Base-by-base conservation (phyloP, 2,113 vertebrate species). In the Ailurus styani region DNA sequence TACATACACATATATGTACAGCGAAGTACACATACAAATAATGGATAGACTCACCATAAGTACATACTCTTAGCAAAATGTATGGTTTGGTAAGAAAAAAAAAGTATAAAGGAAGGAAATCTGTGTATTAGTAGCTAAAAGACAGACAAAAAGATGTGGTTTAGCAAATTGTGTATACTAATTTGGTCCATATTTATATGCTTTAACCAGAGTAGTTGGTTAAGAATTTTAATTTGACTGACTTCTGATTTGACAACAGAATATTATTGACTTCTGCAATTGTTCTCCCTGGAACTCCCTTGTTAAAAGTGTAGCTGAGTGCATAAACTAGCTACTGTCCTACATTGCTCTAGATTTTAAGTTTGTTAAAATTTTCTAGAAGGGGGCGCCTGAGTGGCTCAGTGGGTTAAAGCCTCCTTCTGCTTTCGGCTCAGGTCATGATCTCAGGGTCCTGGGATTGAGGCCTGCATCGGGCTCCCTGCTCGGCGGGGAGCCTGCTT, bases 301-400 rank as follows among this genome's bases (percentile, higher is more conserved):
- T 29, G 62, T 82, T 57, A 87, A 87, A 93, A 88, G 27, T 31
- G 3, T 42, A 42, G 90, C 23, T 73, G 20, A 95, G 57, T 50
- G 12, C 57, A 54, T 95, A 42, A 94, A 70, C 50, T 94, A 57
- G 66, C 62, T 60, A 47, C 57, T 90, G 20, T 68, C 31, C 55
- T 29, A 54, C 64, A 37, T 75, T 86, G 20, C 64, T 83, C 11
- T 86, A 64, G 6, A 81, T 40, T 90, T 90, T 79, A 91, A 73
- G n/a, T n/a, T 84, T 77, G 45, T 84, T 68, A 78, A 89, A 47
- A 62, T 94, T 92, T n/a, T 91, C 31, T 90, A 83, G 73, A 94
- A 97, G 77, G 31, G n/a, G n/a, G n/a, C n/a, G n/a, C n/a, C n/a
- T n/a, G n/a, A n/a, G n/a, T n/a, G n/a, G n/a, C n/a, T n/a, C n/a